These are phyloP conservation scores for Pammene aurita DNA, from an alignment of 2,888 invertebrate genomes.

Conservation along the genomic window DNA sequence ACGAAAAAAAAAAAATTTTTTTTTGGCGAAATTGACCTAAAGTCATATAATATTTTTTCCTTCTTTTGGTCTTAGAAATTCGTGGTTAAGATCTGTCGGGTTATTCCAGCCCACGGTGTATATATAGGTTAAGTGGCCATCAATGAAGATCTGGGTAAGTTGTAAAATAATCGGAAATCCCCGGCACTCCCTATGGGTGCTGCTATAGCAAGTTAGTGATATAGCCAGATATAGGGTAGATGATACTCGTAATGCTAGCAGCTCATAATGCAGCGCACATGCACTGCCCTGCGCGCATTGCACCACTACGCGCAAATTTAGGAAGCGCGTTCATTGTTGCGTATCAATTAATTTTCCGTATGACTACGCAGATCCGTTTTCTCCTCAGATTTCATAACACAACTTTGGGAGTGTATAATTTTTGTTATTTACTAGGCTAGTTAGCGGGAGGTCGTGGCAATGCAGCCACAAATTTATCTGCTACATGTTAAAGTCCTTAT, in stretches of 20 bases:
- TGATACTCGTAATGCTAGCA: not conserved
- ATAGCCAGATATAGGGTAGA: too few relatives aligned
- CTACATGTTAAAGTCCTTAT: not conserved
- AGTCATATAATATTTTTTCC: too few relatives aligned
- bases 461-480: conserved; percentile 31
- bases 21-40: too few relatives aligned
- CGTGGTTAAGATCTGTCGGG: too few relatives aligned
- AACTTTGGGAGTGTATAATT: conserved; percentile 45
- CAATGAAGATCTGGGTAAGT: too few relatives aligned
- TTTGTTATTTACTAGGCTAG: conserved; percentile 45
- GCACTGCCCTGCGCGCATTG: conserved; percentile 19
- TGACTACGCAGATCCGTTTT: conserved; percentile 44
- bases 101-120: too few relatives aligned
- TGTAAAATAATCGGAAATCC: too few relatives aligned
- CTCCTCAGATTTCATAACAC: conserved; percentile 46
- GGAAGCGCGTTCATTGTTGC: conserved; percentile 37
- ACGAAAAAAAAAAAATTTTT: too few relatives aligned
- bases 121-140: too few relatives aligned
- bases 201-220: too few relatives aligned
- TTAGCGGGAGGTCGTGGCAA: conserved; percentile 50
- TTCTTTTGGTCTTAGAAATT: too few relatives aligned
- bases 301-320: conserved; percentile 37
- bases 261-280: conserved; percentile 14
- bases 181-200: too few relatives aligned
- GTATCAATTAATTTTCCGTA: conserved; percentile 40